Evolutionary conservation across 2,888 invertebrate genomes (phyloP).

Genomic region (Catocala fraxini): DNA sequence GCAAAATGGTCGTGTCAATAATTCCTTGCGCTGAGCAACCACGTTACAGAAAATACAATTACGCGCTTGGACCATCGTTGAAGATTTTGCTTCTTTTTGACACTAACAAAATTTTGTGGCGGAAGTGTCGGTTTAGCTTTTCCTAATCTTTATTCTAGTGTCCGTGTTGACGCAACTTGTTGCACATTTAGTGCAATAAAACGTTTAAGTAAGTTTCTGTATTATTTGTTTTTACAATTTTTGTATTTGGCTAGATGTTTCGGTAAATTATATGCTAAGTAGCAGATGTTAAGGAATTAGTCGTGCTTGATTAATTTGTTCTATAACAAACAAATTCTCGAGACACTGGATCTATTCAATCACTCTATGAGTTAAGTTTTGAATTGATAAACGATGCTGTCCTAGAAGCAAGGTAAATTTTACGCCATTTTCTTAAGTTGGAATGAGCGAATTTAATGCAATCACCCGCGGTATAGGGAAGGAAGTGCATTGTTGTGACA

Average conservation of each 20-base stretch:
- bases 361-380: too few relatives aligned
- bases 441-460: too few relatives aligned
- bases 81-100: not conserved
- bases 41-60: constrained; percentile 4
- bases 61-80: not conserved
- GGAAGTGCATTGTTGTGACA: too few relatives aligned
- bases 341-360: too few relatives aligned
- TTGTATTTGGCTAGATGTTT: not conserved
- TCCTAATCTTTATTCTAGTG: not conserved
- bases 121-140: not conserved
- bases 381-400: too few relatives aligned
- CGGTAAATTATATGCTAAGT: too few relatives aligned
- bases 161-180: constrained; percentile 6
- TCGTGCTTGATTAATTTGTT: too few relatives aligned
- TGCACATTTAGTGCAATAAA: constrained; percentile 10
- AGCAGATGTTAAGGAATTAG: too few relatives aligned
- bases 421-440: too few relatives aligned
- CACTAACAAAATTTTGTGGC: not conserved
- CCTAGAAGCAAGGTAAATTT: too few relatives aligned
- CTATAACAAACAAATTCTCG: too few relatives aligned
- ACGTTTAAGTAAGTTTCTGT: not conserved
- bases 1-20: not conserved
- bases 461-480: too few relatives aligned
- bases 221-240: not conserved
- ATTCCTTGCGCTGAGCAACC: not conserved